Conservation (phyloP, 2,113 vertebrate genomes). For the Erythrolamprus reginae region DNA sequence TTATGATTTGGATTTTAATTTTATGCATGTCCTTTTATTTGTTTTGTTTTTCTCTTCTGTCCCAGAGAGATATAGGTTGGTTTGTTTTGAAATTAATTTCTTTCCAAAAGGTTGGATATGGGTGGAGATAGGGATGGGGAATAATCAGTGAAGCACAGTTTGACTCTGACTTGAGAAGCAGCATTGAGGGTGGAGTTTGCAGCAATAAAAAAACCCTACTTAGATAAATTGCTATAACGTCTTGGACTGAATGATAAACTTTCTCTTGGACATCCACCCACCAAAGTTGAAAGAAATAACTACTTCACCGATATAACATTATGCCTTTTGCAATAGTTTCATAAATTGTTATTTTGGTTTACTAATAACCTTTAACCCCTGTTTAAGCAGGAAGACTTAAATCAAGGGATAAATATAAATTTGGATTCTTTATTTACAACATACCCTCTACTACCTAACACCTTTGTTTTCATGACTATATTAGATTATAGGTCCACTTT, state of each 20-base stretch:
- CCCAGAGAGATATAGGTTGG: background rate
- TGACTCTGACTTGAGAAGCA: background rate
- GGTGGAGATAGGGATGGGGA: background rate
- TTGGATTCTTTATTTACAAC: background rate
- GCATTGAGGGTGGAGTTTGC: background rate
- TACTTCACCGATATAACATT: background rate
- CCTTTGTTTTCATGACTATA: background rate
- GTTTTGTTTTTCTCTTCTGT: background rate
- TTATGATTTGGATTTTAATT: conserved; percentile 3
- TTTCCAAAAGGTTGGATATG: background rate
- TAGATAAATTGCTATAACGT: background rate
- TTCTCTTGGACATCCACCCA: background rate
- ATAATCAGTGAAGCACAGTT: background rate
- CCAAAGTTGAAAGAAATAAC: background rate
- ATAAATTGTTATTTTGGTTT: background rate
- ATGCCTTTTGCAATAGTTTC: background rate
- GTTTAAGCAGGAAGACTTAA: background rate
- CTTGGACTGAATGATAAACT: background rate
- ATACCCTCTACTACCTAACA: background rate
- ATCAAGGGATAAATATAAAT: background rate
- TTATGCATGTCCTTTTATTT: background rate
- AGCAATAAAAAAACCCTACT: background rate
- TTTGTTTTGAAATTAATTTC: background rate
- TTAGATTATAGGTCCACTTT: background rate
- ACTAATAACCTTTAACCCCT: background rate